Base-by-base conservation (phyloP, 2,888 invertebrate genomes). In the Hemicrepidius hirtus region DNA sequence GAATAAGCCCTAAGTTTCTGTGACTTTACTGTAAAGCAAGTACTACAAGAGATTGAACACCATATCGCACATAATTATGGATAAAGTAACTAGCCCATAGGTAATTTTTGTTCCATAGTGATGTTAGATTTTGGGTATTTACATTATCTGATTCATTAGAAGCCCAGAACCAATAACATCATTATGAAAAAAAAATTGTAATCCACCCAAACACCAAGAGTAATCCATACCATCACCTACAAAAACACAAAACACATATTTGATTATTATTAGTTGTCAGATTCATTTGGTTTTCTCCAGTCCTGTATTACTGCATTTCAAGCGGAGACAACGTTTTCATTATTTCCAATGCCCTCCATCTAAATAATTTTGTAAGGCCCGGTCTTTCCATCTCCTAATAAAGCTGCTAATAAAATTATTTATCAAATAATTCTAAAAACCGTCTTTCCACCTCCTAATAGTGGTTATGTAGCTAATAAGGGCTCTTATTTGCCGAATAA, bases 61-160 rank as follows among this genome's bases (percentile, higher is more conserved):
- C 35, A 35, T 35, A 35, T 35, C 35, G 35, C 35, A 35, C 35
- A 35, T 35, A 35, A 35, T 35, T 35, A 35, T 35, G 35, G 6
- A 35, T 35, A 35, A 35, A 35, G 35, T 35, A 35, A 35, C 35
- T 35, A 35, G 35, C 35, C 35, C 35, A 35, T 35, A 35, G 35
- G 35, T 35, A 35, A 35, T 35, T 10, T 35, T 35, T 35, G 35
- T 35, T 35, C 35, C 35, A 35, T 10, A 35, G 35, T 35, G 35
- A 35, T 10, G 35, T 35, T 35, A 35, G 35, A 35, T 35, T 35
- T 35, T 35, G 10, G 35, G 10, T 35, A 35, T 35, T 35, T 35
- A 35, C 35, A 35, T 10, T 35, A 35, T 35, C 35, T 35, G 35
- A 35, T 35, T 35, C 5, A 10, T 35, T 35, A 35, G 35, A 35